A percentile compares a stretch with the other conserved stretches of the same genome.
These are phyloP conservation scores for Calliscelio sp. DNA, from an alignment of 2,888 invertebrate genomes.

Conservation along the genomic window DNA sequence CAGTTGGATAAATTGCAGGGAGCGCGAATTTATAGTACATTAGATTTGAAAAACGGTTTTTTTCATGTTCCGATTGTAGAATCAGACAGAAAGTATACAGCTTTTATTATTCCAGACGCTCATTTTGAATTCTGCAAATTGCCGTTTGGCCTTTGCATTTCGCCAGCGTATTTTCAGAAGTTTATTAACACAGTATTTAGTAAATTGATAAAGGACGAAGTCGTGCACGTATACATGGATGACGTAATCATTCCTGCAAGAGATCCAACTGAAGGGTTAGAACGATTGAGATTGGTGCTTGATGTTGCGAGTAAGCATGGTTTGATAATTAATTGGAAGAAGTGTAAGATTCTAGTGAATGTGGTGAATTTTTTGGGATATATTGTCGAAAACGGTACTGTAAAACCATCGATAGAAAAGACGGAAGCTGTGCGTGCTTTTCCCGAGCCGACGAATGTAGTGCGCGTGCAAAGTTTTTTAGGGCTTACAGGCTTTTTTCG, in stretches of 20 bases:
- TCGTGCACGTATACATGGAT: background rate
- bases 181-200: background rate
- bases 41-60: too few species aligned
- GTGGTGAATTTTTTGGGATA: background rate
- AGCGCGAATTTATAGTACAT: conserved; percentile 1
- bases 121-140: background rate
- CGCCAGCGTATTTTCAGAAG: background rate
- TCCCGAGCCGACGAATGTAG: too few species aligned
- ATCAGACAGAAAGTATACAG: background rate
- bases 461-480: too few species aligned
- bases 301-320: background rate
- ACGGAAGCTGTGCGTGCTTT: too few species aligned
- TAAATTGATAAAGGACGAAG: background rate
- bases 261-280: too few species aligned
- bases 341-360: background rate
- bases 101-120: conserved; percentile 27
- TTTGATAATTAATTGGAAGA: background rate
- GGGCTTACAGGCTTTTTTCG: too few species aligned
- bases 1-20: conserved; percentile 2
- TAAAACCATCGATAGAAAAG: too few species aligned
- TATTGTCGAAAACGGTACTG: too few species aligned
- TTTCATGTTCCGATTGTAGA: background rate
- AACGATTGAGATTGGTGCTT: too few species aligned
- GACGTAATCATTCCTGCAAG: too few species aligned
- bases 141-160: too few species aligned